Evolutionary conservation across 1,140 invertebrate genomes (phyloP).

Genomic region (Diploscapter pachys): DNA sequence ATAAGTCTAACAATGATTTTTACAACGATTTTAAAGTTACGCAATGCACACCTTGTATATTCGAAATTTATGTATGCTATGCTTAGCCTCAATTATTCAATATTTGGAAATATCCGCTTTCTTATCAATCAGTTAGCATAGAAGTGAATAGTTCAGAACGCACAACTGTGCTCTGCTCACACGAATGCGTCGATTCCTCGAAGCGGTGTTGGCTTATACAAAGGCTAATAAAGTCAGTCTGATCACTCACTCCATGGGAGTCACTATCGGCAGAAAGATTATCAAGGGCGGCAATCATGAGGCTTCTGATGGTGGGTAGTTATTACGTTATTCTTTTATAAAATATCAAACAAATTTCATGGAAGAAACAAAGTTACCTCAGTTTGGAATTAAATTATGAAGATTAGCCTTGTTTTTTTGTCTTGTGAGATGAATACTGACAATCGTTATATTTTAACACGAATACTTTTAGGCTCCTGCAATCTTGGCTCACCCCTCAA

Average conservation of each 20-base stretch:
- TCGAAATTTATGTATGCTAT: too few relatives aligned
- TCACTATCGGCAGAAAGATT: conserved; percentile 42
- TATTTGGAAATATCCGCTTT: too few relatives aligned
- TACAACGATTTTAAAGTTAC: too few relatives aligned
- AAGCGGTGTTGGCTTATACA: conserved; percentile 47
- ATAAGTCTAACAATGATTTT: too few relatives aligned
- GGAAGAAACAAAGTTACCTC: too few relatives aligned
- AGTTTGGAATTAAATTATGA: neutral
- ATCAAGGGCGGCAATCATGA: conserved; percentile 40
- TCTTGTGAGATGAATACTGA: too few relatives aligned
- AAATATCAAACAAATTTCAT: neutral
- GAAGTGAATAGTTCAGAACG: conserved; percentile 8
- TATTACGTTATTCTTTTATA: neutral
- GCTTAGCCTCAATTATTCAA: too few relatives aligned
- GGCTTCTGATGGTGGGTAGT: conserved; percentile 19
- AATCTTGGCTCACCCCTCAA: conserved; percentile 26
- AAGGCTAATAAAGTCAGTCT: conserved; percentile 36
- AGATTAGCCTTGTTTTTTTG: neutral
- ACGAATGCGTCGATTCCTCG: conserved; percentile 38
- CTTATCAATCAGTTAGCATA: too few relatives aligned
- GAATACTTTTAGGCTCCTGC: neutral
- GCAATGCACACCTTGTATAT: too few relatives aligned
- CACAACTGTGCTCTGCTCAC: conserved; percentile 38
- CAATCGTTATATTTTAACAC: neutral
- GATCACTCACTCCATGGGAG: conserved; percentile 49